Percentiles rank a stretch among this genome's conserved stretches.
phyloP scores from a whole-genome alignment of 2,113 vertebrate species.

The Capricornis sumatraensis region DNA sequence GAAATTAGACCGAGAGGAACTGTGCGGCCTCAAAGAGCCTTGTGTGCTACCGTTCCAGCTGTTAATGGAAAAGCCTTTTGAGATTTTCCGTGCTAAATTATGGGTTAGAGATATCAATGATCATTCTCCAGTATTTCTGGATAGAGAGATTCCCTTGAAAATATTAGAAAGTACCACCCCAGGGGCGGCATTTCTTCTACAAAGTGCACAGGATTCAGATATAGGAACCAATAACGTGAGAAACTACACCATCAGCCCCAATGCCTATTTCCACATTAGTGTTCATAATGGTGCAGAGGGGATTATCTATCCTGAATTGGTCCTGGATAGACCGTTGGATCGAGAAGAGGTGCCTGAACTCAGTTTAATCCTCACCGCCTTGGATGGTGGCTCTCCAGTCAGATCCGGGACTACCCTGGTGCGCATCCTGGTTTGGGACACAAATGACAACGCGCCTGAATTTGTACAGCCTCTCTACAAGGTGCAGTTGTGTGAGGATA shows the following conservation, averaged over 20 bases:
- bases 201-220: slow-evolving; percentile 67
- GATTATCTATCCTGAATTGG: not conserved
- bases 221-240: slow-evolving; percentile 68
- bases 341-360: slow-evolving; percentile 46
- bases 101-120: slow-evolving; percentile 86
- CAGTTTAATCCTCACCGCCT: slow-evolving; percentile 56
- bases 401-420: slow-evolving; percentile 43
- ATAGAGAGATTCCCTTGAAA: slow-evolving; percentile 59
- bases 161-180: slow-evolving; percentile 40
- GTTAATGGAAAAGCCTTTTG: slow-evolving; percentile 84
- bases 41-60: slow-evolving; percentile 83
- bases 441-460: slow-evolving; percentile 67
- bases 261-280: slow-evolving; percentile 66
- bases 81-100: slow-evolving; percentile 82
- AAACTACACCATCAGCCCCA: slow-evolving; percentile 70
- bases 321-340: slow-evolving; percentile 69
- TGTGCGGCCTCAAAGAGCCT: slow-evolving; percentile 79
- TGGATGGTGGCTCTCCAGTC: slow-evolving; percentile 56
- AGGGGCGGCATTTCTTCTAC: slow-evolving; percentile 60
- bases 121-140: slow-evolving; percentile 80
- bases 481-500: slow-evolving; percentile 47
- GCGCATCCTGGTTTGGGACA: slow-evolving; percentile 61
- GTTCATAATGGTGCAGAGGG: accelerated
- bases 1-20: slow-evolving; percentile 82
- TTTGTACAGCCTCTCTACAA: slow-evolving; percentile 61